A percentile compares a stretch with the other conserved stretches of the same genome.
These are phyloP conservation scores for Phenacoccus solenopsis DNA, from an alignment of 1,140 invertebrate species.

Conservation along the genomic window DNA sequence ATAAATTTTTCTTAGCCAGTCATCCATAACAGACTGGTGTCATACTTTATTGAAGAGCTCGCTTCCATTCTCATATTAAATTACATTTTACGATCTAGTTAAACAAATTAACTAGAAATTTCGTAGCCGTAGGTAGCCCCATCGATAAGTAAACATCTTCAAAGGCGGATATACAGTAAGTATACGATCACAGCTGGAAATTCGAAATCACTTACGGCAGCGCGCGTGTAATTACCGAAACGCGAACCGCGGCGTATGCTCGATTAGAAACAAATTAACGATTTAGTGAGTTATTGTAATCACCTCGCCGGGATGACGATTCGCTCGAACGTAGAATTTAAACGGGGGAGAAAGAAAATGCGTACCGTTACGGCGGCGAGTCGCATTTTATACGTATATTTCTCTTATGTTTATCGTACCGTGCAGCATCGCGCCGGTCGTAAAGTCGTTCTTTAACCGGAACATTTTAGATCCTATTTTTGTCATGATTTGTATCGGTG, in stretches of 20 bases:
- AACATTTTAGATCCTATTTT: slow-evolving; percentile 14
- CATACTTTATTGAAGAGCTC: no score
- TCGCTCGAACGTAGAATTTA: no score
- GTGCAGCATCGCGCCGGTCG: background rate
- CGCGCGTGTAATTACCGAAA: background rate
- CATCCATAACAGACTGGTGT: no score
- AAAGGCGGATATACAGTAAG: background rate
- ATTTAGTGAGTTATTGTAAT: background rate
- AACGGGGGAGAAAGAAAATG: background rate
- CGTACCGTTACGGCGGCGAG: background rate
- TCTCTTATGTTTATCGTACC: background rate
- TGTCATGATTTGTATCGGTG: slow-evolving; percentile 17
- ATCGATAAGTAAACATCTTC: background rate
- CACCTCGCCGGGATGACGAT: no score
- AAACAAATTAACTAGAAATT: background rate
- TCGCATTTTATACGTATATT: background rate
- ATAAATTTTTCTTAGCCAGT: no score
- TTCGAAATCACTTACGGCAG: background rate
- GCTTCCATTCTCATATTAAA: background rate
- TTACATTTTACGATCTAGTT: background rate
- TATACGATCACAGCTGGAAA: background rate
- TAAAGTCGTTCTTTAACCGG: slow-evolving; percentile 10
- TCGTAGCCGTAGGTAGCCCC: background rate
- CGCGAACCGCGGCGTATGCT: no score
- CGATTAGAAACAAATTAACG: background rate